Base-by-base conservation (phyloP, 2,888 invertebrate species). In the Tenodera sinensis region DNA sequence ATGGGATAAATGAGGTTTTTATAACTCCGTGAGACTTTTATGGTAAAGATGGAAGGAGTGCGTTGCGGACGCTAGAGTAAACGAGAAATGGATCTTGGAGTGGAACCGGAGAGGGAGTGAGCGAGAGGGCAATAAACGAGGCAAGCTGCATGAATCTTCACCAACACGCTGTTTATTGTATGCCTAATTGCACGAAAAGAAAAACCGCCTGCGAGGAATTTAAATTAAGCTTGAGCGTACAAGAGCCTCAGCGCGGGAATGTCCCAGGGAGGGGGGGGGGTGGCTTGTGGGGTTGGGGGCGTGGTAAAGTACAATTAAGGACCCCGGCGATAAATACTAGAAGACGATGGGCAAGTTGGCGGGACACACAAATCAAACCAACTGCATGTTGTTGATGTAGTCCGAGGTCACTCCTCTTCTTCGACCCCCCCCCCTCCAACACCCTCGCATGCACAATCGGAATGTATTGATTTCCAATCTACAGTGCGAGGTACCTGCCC, bases 201-300 rank as follows among this genome's bases (percentile, higher is more conserved):
- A 83, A 88, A 84, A 42, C 30, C 88, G 83, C 54, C 88, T 28
- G 83, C 20, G 71, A 83, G 42, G 88, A 88, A 88, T 88, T 88
- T 88, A 88, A 88, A 88, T 84, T 83, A 83, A 83, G 88, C 87
- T 87, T 25, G 28, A 81, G 84, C 30, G 28, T 28, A 20, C 81
- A 71, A 86, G 15, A 86, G 28, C 71, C 86, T 9, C 4, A 20
- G 54, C 54, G 6, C 15, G 8, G 25, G 54, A 25, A 71, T 71
- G 54, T 54, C 54, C 54, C 54, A 3, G 54, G 54, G 15, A 54
- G 1, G 2, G n/a, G n/a, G n/a, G n/a, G n/a, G 3, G 20, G 54
- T 4, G 20, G 54, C 20, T 15, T 71, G 54, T 25, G 54, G 54
- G 20, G 54, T 15, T 71, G 15, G 20, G 54, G 54, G 54, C 54